A percentile compares a stretch with the other conserved stretches of the same genome.
phyloP scores from a whole-genome alignment of 2,113 vertebrate genomes.

The Phainopepla nitens region DNA sequence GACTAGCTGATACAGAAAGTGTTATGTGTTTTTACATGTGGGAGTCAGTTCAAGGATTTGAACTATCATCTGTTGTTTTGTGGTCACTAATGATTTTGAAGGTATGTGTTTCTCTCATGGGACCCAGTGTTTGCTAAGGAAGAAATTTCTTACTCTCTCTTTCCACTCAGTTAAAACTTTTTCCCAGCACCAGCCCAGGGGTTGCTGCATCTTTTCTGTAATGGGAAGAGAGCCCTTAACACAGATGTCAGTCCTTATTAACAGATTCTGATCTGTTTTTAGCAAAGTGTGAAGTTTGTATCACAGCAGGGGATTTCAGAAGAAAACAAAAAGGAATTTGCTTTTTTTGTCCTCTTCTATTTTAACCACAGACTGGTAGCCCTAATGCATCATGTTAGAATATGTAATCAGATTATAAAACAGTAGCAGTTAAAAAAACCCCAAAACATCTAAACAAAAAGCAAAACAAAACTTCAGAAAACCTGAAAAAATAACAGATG shows the following conservation, averaged over 20 bases:
- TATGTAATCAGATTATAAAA: neutral
- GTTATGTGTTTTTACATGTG: neutral
- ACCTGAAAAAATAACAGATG: neutral
- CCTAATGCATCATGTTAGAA: neutral
- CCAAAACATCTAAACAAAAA: neutral
- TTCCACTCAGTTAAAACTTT: neutral
- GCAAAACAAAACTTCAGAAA: neutral
- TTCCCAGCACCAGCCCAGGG: neutral
- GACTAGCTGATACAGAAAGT: neutral
- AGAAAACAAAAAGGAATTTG: neutral
- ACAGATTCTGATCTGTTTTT: neutral
- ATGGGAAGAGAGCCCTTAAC: neutral
- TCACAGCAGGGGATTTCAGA: neutral
- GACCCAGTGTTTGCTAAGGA: neutral
- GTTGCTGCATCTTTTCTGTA: neutral
- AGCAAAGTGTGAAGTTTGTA: neutral
- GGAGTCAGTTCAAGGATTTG: neutral
- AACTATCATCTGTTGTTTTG: neutral
- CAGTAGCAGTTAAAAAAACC: neutral
- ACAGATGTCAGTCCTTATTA: neutral
- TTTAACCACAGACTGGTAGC: neutral
- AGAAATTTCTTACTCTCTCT: neutral
- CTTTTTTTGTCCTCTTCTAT: neutral
- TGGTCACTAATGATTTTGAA: neutral
- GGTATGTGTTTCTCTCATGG: neutral